phyloP scores from a whole-genome alignment of 2,888 invertebrate genomes.

The Brachyptera risi region DNA sequence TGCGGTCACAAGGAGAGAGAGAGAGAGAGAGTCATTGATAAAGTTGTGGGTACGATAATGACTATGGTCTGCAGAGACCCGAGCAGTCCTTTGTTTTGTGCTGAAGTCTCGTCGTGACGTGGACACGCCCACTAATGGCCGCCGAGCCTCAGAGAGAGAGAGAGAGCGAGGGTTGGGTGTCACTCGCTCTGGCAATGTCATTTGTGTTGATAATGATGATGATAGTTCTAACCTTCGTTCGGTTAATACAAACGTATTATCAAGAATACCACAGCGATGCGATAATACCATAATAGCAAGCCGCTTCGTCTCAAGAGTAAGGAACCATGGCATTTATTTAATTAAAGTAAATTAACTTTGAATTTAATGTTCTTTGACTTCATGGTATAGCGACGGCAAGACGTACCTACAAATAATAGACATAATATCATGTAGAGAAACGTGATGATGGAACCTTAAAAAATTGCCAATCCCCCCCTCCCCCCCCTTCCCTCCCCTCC shows the following conservation, averaged over 20 bases:
- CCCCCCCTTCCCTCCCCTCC: not conserved
- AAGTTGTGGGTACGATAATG: slow-evolving; percentile 25
- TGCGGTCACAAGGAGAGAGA: not conserved
- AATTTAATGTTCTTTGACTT: slow-evolving; percentile 20
- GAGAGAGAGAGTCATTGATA: slow-evolving; percentile 26
- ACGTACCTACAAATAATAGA: too few species aligned
- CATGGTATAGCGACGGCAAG: slow-evolving; percentile 4
- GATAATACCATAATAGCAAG: slow-evolving; percentile 29
- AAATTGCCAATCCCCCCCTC: not conserved
- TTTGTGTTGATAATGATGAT: slow-evolving; percentile 20
- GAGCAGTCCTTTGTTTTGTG: slow-evolving; percentile 21
- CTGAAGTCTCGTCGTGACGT: slow-evolving; percentile 23
- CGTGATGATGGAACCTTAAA: not conserved
- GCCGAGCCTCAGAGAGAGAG: slow-evolving; percentile 16
- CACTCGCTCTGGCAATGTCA: slow-evolving; percentile 23
- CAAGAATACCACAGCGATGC: slow-evolving; percentile 30
- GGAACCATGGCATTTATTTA: slow-evolving; percentile 34
- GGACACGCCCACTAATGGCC: slow-evolving; percentile 26
- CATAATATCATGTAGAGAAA: not conserved
- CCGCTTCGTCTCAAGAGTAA: not conserved
- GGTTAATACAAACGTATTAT: slow-evolving; percentile 20
- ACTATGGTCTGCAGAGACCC: slow-evolving; percentile 13
- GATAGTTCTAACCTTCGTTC: slow-evolving; percentile 20
- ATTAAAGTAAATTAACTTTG: slow-evolving; percentile 34
- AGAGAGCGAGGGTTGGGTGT: slow-evolving; percentile 17